Evolutionary conservation across 2,113 vertebrate species (phyloP), one percentile per base, ranked within the genome.

Genomic region (Setophaga kirtlandii): DNA sequence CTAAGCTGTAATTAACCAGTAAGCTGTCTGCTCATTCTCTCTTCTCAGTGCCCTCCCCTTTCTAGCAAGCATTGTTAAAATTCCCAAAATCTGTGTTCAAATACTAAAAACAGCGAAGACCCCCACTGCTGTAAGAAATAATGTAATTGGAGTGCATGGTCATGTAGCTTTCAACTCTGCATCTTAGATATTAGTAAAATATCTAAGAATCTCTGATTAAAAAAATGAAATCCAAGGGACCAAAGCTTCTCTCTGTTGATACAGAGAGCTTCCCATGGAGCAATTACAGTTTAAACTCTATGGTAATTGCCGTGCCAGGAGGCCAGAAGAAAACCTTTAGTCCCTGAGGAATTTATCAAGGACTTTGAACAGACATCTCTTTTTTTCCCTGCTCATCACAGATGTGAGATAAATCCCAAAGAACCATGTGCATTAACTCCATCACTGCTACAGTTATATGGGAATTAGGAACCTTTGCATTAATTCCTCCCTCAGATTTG

Each of bases 1-100:
- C 82, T 71, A 80, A 42, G 52, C 68, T 83, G 52, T 86, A 96
- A 96, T 97, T 94, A 96, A 63, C 75, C 68, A 64, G 60, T 71
- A 55, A 91, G 79, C 39, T 95, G 68, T 89, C 87, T 80, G 52
- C 75, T 90, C 60, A 70, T 91, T 91, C 56, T 90, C 42, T 84
- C 31, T 83, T 79, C 46, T 92, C 53, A 83, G 24, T 70, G 50
- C 42, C 42, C 55, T 90, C 70, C 39, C 22, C 74, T 64, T 93
- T 41, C 44, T 64, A 41, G 50, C 15, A 88, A 95, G 74, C 70
- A 74, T 10, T 83, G 27, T 92, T 75, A 86, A 95, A 59, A 18
- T n/a, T 37, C 18, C 28, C 4, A 0, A 58, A 83, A 83, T 44
- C 56, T 74, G 69, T 90, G 60, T 86, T 94, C 60, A 90, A 86